phyloP scores from a whole-genome alignment of 2,113 vertebrate genomes.

The Brevimyrus niger region DNA sequence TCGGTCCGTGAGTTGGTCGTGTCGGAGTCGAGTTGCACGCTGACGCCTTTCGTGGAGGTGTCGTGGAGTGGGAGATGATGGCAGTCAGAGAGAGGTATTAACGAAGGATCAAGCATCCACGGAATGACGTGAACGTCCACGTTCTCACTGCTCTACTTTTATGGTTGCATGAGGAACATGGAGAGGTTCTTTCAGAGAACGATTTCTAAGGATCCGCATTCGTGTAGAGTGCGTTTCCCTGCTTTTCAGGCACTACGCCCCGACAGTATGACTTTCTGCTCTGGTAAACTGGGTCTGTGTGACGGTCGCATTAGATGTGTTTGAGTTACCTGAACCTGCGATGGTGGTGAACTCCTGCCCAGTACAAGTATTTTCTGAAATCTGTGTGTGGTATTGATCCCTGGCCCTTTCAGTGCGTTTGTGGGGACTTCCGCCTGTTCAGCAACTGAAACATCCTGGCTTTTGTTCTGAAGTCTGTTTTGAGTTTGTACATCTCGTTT shows the following conservation, averaged over 20 bases:
- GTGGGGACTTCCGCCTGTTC: not conserved
- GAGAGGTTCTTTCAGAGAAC: not conserved
- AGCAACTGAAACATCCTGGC: not conserved
- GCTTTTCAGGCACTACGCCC: not conserved
- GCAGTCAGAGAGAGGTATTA: not conserved
- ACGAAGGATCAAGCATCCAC: not conserved
- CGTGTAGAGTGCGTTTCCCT: not conserved
- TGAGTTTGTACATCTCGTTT: not conserved
- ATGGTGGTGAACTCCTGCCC: not conserved
- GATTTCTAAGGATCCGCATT: not conserved
- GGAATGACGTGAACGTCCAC: not conserved
- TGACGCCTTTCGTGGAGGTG: not conserved
- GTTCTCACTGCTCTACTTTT: not conserved
- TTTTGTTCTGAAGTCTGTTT: not conserved
- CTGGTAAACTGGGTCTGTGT: not conserved
- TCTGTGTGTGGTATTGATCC: not conserved
- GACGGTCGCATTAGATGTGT: not conserved
- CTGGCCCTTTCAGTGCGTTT: not conserved
- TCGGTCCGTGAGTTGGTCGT: not conserved
- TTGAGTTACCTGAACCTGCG: not conserved
- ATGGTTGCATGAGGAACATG: not conserved
- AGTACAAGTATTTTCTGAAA: not conserved
- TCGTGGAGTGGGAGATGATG: not conserved
- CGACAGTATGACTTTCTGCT: not conserved
- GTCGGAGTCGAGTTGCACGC: not conserved